phyloP scores from a whole-genome alignment of 1,140 invertebrate species.

The Drosophila repleta region DNA sequence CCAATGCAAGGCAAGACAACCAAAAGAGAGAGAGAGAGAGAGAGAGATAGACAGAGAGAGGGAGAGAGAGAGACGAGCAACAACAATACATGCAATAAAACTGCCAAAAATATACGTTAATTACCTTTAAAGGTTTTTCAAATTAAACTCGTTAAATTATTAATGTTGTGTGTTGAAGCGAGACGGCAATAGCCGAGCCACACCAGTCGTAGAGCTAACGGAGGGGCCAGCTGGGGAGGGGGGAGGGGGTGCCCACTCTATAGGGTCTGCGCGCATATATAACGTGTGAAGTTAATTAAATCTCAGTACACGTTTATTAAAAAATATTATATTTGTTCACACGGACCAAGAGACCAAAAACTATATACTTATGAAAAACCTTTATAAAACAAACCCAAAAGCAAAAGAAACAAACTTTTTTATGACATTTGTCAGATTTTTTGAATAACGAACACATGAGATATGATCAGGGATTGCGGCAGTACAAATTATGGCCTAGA shows the following conservation, averaged over 20 bases:
- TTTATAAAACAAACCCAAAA: not conserved
- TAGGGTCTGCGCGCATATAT: conserved; percentile 46
- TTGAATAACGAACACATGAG: not conserved
- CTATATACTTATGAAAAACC: conserved; percentile 17
- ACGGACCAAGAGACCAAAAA: conserved; percentile 36
- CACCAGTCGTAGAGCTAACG: conserved; percentile 45
- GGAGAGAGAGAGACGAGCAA: conserved; percentile 28
- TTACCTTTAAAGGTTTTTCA: conserved; percentile 83
- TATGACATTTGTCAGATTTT: conserved; percentile 8
- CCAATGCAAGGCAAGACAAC: conserved; percentile 53
- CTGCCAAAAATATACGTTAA: conserved; percentile 82
- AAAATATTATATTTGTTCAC: conserved; percentile 79
- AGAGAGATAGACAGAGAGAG: conserved; percentile 14
- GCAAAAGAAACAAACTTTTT: not conserved
- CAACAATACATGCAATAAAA: conserved; percentile 74
- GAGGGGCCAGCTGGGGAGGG: not conserved
- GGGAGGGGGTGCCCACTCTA: not conserved
- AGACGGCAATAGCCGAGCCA: conserved; percentile 31
- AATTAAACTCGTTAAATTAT: conserved; percentile 82
- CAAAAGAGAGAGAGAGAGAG: conserved; percentile 6
- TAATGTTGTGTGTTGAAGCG: conserved; percentile 46
- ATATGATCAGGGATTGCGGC: not conserved
- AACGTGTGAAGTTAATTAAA: conserved; percentile 82
- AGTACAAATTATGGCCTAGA: too few species aligned
- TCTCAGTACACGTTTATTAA: conserved; percentile 76